A percentile compares a stretch with the other conserved stretches of the same genome.
These are phyloP conservation scores for Lasioglossum figueresi DNA, from an alignment of 2,888 invertebrate genomes.

Conservation along the genomic window DNA sequence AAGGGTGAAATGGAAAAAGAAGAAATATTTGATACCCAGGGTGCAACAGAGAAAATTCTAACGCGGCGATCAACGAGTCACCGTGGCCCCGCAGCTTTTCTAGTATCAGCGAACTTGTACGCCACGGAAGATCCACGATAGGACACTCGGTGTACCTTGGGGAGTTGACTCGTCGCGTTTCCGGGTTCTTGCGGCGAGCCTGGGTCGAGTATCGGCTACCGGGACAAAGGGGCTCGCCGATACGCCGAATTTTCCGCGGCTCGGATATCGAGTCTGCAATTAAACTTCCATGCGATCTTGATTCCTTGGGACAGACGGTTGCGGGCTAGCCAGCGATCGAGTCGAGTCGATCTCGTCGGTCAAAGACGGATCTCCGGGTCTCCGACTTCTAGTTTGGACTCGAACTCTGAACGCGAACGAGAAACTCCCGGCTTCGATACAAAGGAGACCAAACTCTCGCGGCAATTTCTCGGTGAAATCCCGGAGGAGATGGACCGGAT, in stretches of 20 bases:
- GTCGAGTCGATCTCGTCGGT: background rate
- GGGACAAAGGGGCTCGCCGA: background rate
- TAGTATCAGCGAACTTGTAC: background rate
- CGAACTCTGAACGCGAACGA: conserved; percentile 14
- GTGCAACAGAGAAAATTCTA: too few relatives aligned
- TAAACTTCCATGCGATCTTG: conserved; percentile 23
- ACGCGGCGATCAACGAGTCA: too few relatives aligned
- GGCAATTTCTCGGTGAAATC: conserved; percentile 38
- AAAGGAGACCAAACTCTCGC: conserved; percentile 30
- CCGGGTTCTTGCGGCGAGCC: background rate
- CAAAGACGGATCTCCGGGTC: background rate
- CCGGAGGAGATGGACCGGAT: background rate
- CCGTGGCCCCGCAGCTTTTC: background rate
- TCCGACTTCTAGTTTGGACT: background rate
- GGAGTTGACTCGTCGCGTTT: background rate
- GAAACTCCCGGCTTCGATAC: conserved; percentile 18
- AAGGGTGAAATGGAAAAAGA: too few relatives aligned
- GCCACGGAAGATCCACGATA: background rate
- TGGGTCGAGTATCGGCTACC: background rate
- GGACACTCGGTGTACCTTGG: background rate
- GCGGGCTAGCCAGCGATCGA: background rate
- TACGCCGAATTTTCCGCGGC: background rate
- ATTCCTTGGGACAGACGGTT: background rate
- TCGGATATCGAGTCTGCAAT: conserved; percentile 4
- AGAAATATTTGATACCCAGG: too few relatives aligned